Conservation (phyloP, 2,797 vertebrate genomes). For the Halcyon badia region DNA sequence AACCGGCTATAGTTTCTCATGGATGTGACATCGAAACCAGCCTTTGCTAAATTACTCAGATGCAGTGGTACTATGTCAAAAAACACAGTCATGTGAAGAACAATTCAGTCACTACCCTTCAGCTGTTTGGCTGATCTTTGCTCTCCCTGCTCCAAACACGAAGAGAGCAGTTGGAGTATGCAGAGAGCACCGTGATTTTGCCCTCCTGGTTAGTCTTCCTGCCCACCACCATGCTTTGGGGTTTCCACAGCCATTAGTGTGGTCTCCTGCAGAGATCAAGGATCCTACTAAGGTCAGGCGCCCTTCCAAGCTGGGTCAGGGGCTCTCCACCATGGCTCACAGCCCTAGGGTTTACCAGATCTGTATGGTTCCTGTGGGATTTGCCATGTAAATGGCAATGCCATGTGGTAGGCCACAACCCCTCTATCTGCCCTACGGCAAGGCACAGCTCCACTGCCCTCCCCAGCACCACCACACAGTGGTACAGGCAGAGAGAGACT, state of each 20-base stretch:
- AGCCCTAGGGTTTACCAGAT: neutral
- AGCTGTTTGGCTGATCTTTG: neutral
- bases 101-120: neutral
- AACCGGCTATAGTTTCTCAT: neutral
- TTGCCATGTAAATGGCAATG: neutral
- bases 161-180: neutral
- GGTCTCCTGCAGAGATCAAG: neutral
- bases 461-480: neutral
- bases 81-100: neutral
- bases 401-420: neutral
- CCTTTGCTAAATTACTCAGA: accelerated
- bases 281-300: neutral
- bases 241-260: neutral
- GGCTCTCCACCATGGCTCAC: neutral
- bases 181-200: neutral
- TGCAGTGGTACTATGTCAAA: neutral
- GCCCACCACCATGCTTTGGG: accelerated
- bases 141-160: neutral
- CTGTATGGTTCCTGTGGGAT: neutral
- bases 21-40: neutral
- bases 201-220: neutral
- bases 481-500: neutral
- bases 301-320: neutral
- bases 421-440: neutral
- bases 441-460: neutral